Percentiles rank a stretch among this genome's conserved stretches.
These are phyloP conservation scores for Ictalurus punctatus DNA, from an alignment of 2,113 vertebrate species.

Conservation along the genomic window DNA sequence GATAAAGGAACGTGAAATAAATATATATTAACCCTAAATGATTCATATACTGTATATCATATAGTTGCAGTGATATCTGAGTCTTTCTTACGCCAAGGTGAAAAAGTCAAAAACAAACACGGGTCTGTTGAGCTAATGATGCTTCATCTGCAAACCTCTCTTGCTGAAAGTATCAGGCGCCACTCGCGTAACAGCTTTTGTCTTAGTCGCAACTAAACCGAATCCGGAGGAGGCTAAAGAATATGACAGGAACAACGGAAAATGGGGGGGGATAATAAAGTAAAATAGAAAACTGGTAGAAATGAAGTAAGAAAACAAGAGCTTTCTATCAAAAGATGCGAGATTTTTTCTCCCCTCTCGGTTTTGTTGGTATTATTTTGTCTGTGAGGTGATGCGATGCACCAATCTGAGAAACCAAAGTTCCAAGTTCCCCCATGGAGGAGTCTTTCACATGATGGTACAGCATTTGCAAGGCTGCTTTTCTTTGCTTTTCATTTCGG, in stretches of 20 bases:
- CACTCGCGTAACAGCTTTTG: constrained; percentile 16
- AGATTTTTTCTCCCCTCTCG: constrained; percentile 47
- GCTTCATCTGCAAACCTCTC: constrained; percentile 7
- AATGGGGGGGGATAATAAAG: constrained; percentile 58
- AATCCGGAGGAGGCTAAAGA: constrained; percentile 26
- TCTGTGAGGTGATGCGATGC: constrained; percentile 44
- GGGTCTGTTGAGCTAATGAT: constrained; percentile 20
- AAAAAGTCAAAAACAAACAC: constrained; percentile 40
- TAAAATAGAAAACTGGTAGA: constrained; percentile 54
- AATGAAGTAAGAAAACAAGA: constrained; percentile 53
- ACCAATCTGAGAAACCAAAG: constrained; percentile 35
- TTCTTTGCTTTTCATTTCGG: constrained; percentile 77
- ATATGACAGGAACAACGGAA: constrained; percentile 47
- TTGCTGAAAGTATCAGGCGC: neutral
- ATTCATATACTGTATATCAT: constrained; percentile 50
- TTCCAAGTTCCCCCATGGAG: constrained; percentile 3
- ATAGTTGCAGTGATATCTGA: constrained; percentile 47
- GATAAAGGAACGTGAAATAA: constrained; percentile 55
- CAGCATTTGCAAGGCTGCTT: constrained; percentile 93
- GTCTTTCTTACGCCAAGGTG: constrained; percentile 54
- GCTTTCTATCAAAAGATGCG: constrained; percentile 57
- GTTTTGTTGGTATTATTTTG: constrained; percentile 46
- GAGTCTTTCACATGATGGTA: constrained; percentile 83
- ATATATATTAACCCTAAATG: constrained; percentile 61
- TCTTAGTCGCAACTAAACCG: constrained; percentile 31